Conservation (phyloP, 2,888 invertebrate species). For the Scaptomyza flava region DNA sequence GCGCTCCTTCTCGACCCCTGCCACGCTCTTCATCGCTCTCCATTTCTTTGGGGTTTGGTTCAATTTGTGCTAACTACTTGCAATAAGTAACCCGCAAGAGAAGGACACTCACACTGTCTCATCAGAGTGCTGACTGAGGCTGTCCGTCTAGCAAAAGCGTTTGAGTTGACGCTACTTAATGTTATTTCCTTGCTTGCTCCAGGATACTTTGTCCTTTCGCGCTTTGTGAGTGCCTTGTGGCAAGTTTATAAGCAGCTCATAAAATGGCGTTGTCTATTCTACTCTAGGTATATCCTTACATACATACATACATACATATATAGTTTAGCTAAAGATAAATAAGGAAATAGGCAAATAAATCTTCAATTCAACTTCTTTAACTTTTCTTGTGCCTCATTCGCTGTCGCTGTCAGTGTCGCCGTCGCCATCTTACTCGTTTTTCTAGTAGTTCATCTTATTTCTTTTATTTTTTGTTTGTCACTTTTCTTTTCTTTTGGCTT, state of each 20-base stretch:
- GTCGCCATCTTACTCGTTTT: neutral
- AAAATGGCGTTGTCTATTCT: conserved; percentile 35
- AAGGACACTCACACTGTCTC: neutral
- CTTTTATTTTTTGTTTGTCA: neutral
- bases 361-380: conserved; percentile 79
- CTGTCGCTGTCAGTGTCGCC: neutral
- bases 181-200: conserved; percentile 44
- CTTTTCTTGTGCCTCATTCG: conserved; percentile 41
- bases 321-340: conserved; percentile 70
- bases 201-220: conserved; percentile 29
- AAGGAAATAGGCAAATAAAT: conserved; percentile 81
- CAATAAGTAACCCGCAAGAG: conserved; percentile 43
- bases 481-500: conserved; percentile 20
- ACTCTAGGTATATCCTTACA: neutral
- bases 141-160: conserved; percentile 8
- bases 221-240: conserved; percentile 11
- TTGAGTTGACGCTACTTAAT: conserved; percentile 66
- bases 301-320: neutral
- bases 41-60: conserved; percentile 20
- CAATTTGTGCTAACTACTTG: conserved; percentile 46
- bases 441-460: conserved; percentile 22
- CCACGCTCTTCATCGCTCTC: no score
- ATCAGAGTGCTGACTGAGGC: conserved; percentile 15
- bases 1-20: neutral
- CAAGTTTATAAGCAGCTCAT: conserved; percentile 55